These are phyloP conservation scores for Zaprionus tsacasi DNA, from an alignment of 1,140 invertebrate genomes.

Conservation along the genomic window DNA sequence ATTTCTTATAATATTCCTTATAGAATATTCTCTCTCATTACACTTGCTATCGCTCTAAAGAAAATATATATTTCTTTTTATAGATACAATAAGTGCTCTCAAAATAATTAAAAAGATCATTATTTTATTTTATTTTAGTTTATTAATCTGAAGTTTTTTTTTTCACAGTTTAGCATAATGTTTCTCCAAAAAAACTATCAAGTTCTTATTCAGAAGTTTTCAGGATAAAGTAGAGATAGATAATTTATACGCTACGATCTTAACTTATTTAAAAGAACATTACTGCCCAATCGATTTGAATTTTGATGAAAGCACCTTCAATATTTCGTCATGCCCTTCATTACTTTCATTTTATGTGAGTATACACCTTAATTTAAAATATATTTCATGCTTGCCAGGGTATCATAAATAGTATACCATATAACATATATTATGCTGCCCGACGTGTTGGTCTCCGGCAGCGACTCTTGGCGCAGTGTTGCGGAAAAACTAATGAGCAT, in stretches of 20 bases:
- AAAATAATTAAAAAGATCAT: too few relatives aligned
- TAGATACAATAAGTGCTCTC: too few relatives aligned
- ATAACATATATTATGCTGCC: conserved; percentile 16
- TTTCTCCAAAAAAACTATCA: too few relatives aligned
- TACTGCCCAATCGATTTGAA: background rate
- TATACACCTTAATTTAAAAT: background rate
- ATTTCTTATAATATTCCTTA: too few relatives aligned
- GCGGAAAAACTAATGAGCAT: conserved; percentile 76
- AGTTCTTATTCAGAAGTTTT: too few relatives aligned
- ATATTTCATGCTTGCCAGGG: conserved; percentile 14
- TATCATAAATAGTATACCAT: conserved; percentile 29
- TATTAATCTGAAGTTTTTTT: background rate
- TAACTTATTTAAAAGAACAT: background rate
- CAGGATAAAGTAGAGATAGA: too few relatives aligned
- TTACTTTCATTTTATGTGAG: background rate
- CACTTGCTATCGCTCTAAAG: too few relatives aligned
- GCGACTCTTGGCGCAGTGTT: conserved; percentile 21
- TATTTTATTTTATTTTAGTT: too few relatives aligned
- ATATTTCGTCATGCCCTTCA: background rate
- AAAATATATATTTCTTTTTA: too few relatives aligned
- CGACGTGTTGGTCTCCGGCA: conserved; percentile 43
- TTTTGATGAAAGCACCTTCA: background rate
- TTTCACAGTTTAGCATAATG: too few relatives aligned
- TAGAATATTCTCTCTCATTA: too few relatives aligned
- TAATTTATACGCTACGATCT: too few relatives aligned